These are phyloP conservation scores for Ptiloglossa arizonensis DNA, from an alignment of 1,140 invertebrate species.

Conservation along the genomic window DNA sequence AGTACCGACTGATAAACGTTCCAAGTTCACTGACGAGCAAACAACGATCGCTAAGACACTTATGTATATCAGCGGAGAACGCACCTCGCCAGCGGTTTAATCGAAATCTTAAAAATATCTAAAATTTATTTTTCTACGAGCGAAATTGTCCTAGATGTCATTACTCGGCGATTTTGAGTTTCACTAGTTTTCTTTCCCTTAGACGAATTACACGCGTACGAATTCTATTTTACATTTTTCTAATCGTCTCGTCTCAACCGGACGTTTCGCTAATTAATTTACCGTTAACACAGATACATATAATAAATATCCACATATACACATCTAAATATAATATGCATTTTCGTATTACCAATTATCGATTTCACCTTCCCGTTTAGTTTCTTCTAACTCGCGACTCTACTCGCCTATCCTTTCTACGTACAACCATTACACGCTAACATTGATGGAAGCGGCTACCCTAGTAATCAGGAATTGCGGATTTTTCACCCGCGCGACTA, in stretches of 20 bases:
- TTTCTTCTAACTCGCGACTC: background rate
- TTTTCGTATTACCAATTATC: background rate
- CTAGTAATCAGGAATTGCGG: background rate
- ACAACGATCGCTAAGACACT: background rate
- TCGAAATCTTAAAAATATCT: conserved; percentile 5
- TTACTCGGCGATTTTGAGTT: background rate
- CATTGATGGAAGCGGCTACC: conserved; percentile 6
- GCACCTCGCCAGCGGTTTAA: conserved; percentile 25
- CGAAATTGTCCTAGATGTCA: background rate
- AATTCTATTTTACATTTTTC: background rate
- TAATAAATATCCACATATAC: conserved; percentile 4
- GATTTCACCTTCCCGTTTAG: background rate
- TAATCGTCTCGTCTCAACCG: background rate
- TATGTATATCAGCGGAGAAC: background rate
- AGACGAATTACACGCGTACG: no score
- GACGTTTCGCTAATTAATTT: background rate
- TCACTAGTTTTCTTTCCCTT: background rate
- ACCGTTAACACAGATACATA: conserved; percentile 5
- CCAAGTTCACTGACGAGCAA: background rate
- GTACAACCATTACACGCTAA: background rate
- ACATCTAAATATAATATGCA: conserved; percentile 5
- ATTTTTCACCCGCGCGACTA: background rate
- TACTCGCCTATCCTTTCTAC: background rate
- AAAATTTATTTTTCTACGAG: background rate
- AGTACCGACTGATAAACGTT: background rate